Conservation (phyloP, 2,888 invertebrate species). For the Conomelus anceps region DNA sequence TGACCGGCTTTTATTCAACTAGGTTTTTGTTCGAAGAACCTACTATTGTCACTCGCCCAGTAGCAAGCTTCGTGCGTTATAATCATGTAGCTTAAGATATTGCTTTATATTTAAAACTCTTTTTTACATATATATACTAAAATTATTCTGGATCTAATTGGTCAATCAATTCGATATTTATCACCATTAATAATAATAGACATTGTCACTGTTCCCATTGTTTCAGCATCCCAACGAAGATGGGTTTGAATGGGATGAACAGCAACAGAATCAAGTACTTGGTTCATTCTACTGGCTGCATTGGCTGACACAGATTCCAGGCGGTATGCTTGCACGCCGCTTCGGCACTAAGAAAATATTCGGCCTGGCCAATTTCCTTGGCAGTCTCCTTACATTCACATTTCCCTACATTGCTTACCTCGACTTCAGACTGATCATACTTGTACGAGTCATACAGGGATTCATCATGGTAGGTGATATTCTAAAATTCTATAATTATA, state of each 20-base stretch:
- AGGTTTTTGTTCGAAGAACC: too few relatives aligned
- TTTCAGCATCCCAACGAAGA: background rate
- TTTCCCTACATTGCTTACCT: conserved; percentile 58
- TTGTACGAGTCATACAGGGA: conserved; percentile 59
- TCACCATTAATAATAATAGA: too few relatives aligned
- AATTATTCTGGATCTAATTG: background rate
- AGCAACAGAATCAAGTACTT: conserved; percentile 55
- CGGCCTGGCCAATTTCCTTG: conserved; percentile 57
- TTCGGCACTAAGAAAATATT: conserved; percentile 66
- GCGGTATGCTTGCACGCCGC: conserved; percentile 58
- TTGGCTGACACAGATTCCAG: conserved; percentile 64
- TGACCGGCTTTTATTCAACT: too few relatives aligned
- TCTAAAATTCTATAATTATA: too few relatives aligned
- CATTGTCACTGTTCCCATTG: too few relatives aligned
- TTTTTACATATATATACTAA: too few relatives aligned
- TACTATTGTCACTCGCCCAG: too few relatives aligned
- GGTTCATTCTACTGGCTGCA: conserved; percentile 69
- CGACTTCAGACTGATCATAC: conserved; percentile 51
- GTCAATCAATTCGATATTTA: conserved; percentile 20
- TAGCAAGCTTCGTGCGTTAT: too few relatives aligned
- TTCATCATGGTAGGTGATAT: conserved; percentile 55
- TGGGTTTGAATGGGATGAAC: conserved; percentile 51
- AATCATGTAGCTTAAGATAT: too few relatives aligned
- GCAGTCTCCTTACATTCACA: conserved; percentile 56
- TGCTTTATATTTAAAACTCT: too few relatives aligned